A percentile compares a stretch with the other conserved stretches of the same genome.
Conservation (phyloP, 2,888 invertebrate species). For the Dryobota labecula region DNA sequence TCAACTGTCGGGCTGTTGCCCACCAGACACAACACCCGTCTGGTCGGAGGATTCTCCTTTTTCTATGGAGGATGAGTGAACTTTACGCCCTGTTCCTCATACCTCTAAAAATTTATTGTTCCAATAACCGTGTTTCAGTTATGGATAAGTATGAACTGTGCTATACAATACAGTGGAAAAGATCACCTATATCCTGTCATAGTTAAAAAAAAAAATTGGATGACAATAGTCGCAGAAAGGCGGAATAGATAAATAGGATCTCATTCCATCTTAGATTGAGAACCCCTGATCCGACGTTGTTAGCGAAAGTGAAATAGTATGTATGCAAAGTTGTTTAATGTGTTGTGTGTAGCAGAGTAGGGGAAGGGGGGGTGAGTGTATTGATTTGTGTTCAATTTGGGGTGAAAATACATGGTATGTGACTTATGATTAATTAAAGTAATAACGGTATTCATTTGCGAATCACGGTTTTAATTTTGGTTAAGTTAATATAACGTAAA, state of each 20-base stretch:
- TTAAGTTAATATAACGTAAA: background rate
- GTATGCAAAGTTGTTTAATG: constrained; percentile 55
- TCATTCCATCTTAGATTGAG: constrained; percentile 21
- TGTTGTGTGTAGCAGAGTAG: constrained; percentile 24
- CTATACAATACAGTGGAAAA: background rate
- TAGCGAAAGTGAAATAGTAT: constrained; percentile 56
- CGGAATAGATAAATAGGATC: background rate
- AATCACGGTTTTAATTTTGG: constrained; percentile 8
- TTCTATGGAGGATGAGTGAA: no score
- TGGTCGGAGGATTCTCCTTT: no score
- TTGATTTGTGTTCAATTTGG: constrained; percentile 42
- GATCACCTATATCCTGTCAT: background rate
- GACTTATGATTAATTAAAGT: constrained; percentile 46
- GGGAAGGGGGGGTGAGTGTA: constrained; percentile 7
- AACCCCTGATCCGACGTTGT: constrained; percentile 29
- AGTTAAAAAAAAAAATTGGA: no score
- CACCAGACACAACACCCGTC: no score
- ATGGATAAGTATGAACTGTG: background rate
- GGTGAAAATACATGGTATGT: constrained; percentile 10
- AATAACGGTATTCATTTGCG: constrained; percentile 17
- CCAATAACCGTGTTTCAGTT: background rate
- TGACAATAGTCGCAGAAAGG: background rate
- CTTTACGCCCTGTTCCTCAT: no score
- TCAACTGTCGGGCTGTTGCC: no score
- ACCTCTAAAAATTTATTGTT: no score